These are phyloP conservation scores for Aptenodytes patagonicus DNA, from an alignment of 2,113 vertebrate genomes.

Conservation along the genomic window DNA sequence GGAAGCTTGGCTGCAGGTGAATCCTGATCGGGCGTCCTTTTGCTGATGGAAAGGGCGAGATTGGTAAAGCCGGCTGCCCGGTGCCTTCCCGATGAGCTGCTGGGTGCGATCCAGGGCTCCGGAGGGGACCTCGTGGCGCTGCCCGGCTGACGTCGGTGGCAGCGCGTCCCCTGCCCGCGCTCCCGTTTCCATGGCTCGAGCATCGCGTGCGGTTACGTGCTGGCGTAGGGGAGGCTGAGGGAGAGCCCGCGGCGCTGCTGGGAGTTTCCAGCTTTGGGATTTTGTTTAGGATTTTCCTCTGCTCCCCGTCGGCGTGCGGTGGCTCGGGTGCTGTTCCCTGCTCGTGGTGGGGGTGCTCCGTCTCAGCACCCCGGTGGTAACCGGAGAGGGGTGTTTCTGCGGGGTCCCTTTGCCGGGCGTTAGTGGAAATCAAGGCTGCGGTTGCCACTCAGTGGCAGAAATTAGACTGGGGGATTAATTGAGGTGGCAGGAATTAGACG, in stretches of 20 bases:
- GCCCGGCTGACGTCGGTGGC: background rate
- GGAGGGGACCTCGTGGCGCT: background rate
- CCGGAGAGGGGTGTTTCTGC: background rate
- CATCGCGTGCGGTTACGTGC: background rate
- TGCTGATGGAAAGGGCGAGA: background rate
- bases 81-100: background rate
- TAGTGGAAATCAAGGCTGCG: background rate
- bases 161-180: no score
- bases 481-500: background rate
- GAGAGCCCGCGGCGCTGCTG: background rate
- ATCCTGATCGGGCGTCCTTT: background rate
- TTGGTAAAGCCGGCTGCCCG: background rate
- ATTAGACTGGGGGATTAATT: background rate
- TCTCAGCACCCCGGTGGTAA: background rate
- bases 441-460: background rate
- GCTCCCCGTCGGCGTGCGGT: fast-evolving
- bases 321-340: background rate
- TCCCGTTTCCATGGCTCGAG: background rate
- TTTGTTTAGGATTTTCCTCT: background rate
- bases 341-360: background rate
- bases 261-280: background rate
- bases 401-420: background rate
- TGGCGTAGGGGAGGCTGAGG: background rate
- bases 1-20: background rate
- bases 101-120: background rate